Percentiles rank a stretch among this genome's conserved stretches.
Conservation (phyloP, 92 coral and sea anemone species). For the Muricea muricata region DNA sequence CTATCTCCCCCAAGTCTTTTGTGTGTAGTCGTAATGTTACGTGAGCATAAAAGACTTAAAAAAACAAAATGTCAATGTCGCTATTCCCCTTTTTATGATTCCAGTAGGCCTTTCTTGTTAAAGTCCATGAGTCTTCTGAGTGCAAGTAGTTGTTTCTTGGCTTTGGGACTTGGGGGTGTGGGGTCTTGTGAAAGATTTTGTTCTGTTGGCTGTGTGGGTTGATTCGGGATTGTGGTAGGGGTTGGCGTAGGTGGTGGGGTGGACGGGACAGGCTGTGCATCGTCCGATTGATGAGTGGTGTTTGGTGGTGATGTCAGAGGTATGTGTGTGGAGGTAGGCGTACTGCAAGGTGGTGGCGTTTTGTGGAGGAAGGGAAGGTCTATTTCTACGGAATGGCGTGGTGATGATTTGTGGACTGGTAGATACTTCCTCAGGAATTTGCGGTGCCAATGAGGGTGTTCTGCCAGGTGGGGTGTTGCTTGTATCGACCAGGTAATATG, state of each 20-base stretch:
- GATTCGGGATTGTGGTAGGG: background rate
- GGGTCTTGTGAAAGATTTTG: background rate
- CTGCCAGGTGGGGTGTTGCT: conserved; percentile 14
- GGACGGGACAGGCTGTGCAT: no score
- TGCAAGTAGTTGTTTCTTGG: background rate
- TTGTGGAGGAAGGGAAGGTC: background rate
- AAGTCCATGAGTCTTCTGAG: background rate
- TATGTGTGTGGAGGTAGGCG: background rate
- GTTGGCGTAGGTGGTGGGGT: no score
- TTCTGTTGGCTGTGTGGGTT: no score
- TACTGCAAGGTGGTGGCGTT: background rate
- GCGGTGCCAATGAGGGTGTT: conserved; percentile 1
- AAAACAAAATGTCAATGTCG: background rate
- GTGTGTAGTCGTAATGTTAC: background rate
- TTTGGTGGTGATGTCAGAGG: no score
- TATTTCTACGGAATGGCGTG: background rate
- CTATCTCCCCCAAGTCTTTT: background rate
- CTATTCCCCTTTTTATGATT: background rate
- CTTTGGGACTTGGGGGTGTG: background rate
- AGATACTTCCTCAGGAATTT: background rate
- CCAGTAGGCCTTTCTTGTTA: background rate
- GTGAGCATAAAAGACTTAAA: background rate
- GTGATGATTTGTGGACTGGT: background rate
- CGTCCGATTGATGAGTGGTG: no score
- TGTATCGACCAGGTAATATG: background rate